Conservation (phyloP, 1,140 invertebrate species). For the Batillaria attramentaria region DNA sequence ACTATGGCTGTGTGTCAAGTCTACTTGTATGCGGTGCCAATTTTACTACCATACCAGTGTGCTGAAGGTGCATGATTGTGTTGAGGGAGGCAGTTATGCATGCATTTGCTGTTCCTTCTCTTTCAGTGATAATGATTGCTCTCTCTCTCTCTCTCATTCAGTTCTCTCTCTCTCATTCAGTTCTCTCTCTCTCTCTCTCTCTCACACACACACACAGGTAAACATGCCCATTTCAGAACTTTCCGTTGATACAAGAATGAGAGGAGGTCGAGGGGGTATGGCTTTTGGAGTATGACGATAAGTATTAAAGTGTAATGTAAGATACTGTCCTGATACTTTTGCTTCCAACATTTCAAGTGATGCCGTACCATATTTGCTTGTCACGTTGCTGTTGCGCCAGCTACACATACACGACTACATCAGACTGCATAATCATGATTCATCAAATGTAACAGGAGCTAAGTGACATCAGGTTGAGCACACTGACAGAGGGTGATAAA, state of each 20-base stretch:
- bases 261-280: neutral
- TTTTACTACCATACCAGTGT: neutral
- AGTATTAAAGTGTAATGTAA: neutral
- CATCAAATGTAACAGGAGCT: no score
- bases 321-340: no score
- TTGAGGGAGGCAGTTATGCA: neutral
- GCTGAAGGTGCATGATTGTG: neutral
- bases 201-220: neutral
- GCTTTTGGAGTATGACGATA: neutral
- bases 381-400: no score
- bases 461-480: no score
- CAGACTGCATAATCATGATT: no score
- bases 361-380: no score
- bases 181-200: no score
- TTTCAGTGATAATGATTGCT: neutral
- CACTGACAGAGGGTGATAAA: no score
- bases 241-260: neutral
- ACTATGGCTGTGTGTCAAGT: neutral
- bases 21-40: neutral
- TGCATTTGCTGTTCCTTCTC: neutral
- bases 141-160: neutral
- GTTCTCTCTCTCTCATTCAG: neutral
- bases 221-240: neutral
- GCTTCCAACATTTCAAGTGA: no score
- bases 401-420: no score